A percentile compares a stretch with the other conserved stretches of the same genome.
phyloP scores from a whole-genome alignment of 2,797 vertebrate genomes.

The Echeneis naucrates region DNA sequence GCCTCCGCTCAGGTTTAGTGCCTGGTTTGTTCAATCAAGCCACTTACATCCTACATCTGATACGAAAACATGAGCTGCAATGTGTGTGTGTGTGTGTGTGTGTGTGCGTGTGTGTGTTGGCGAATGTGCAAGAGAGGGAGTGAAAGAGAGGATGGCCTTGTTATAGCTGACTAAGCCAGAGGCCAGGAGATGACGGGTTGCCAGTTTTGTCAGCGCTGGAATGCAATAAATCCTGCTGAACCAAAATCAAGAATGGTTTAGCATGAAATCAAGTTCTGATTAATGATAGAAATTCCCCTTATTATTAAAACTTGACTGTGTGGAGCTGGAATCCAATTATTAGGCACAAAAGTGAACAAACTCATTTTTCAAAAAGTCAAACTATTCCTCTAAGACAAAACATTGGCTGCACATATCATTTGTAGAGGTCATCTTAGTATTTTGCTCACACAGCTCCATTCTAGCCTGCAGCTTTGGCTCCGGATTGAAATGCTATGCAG shows the following conservation, averaged over 20 bases:
- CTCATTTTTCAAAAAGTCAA: not conserved
- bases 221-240: conserved; percentile 65
- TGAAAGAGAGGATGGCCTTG: conserved; percentile 34
- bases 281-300: conserved; percentile 12
- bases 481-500: conserved; percentile 17
- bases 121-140: conserved; percentile 22
- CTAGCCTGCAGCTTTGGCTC: not conserved
- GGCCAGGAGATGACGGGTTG: conserved; percentile 51
- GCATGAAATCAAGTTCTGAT: conserved; percentile 41
- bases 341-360: not conserved
- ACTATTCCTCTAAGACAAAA: not conserved
- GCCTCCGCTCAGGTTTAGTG: conserved; percentile 28
- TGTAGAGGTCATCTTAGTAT: not conserved
- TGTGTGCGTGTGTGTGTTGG: conserved; percentile 4
- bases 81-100: conserved; percentile 5
- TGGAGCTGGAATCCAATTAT: conserved; percentile 2
- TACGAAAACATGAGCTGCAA: conserved; percentile 28
- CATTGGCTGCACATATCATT: not conserved
- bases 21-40: conserved; percentile 41
- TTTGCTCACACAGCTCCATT: not conserved
- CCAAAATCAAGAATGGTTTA: conserved; percentile 47
- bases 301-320: conserved; percentile 13
- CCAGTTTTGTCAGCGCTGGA: conserved; percentile 55
- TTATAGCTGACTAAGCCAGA: conserved; percentile 55
- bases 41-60: conserved; percentile 27